Base-by-base conservation (phyloP, 2,888 invertebrate species). In the Leptothorax acervorum region DNA sequence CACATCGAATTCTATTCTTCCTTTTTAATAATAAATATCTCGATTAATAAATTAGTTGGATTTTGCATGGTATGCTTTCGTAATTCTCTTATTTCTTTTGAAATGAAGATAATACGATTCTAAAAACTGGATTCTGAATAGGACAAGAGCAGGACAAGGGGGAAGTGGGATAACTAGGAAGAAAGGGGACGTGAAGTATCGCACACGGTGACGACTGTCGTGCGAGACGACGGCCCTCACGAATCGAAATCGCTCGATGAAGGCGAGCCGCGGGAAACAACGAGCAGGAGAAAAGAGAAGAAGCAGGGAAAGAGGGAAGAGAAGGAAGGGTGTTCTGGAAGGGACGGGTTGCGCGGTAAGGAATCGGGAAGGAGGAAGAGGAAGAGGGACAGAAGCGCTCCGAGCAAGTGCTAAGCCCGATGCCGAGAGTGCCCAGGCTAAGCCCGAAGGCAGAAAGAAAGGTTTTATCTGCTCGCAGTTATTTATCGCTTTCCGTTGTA, bases 401-500 rank as follows among this genome's bases (percentile, higher is more conserved):
- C 65, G 85, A 74, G 83, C 85, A 91, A 91, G 91, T 90, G 92
- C 87, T 92, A 92, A 92, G 90, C 87, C 87, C 89, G 83, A 90
- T 90, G 89, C 89, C 79, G 82, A 88, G 88, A 90, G 90, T 87
- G 88, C 85, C 90, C 89, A 85, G 88, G 91, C 90, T 89, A 91
- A 92, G 91, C 90, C 91, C 88, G 73, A 91, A 92, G 91, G 91
- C 92, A 92, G 93, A 93, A 93, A 91, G 92, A 93, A 92, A 93
- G 93, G 94, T 94, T 94, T 94, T 94, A 94, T 94, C 94, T 94
- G 94, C 93, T 93, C 92, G 92, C 90, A 93, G 93, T 94, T 94
- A 94, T 94, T 94, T 94, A 94, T 94, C 93, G 94, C 94, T 94
- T 94, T 94, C 94, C 94, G 94, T 94, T 94, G 94, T 94, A 94